Base-by-base conservation (phyloP, 2,797 vertebrate species). In the Rhynchotus rufescens region DNA sequence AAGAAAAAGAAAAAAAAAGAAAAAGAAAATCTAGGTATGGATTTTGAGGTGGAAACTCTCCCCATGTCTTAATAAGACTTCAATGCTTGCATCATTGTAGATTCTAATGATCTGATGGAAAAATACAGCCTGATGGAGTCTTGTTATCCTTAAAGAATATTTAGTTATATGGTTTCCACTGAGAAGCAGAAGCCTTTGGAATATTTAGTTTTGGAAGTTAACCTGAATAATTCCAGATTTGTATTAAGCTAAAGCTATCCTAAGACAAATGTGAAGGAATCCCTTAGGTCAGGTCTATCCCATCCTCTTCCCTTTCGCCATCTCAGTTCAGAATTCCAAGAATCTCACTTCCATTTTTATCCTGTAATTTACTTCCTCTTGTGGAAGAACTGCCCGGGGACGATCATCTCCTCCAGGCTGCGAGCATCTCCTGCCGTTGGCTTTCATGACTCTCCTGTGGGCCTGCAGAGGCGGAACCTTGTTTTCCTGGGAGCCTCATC, bases 91-190 rank as follows among this genome's bases (percentile, higher is more conserved):
- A 82, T 62, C 20, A 34, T 7, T 30, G 13, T 38, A 15, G 38
- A 76, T 71, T 51, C 59, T 79, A 86, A 54, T 87, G 86, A 75
- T 93, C 83, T 83, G 74, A 79, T 92, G 72, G 57, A 88, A 90
- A 62, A 56, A 21, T 84, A 25, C 40, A 82, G 25, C 64, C 69
- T 51, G 69, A 32, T 25, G 79, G 61, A 47, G 21, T 25, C 21
- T 86, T 68, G 5, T 81, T 45, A 90, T 95, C 32, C 78, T 84
- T 79, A 76, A 86, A 66, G 76, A 69, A 34, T 66, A 45, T 44
- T 44, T 26, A 84, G 82, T 90, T 89, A 45, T 16, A 19, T 57
- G 16, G 15, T 73, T 83, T 83, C 66, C 72, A 3, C 51, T 86
- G 79, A 92, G 62, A 82, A 77, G 9, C 0, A 0, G 28, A 66